Evolutionary conservation across 92 coral and sea anemone genomes (phyloP).

Genomic region (Phymanthus crucifer): DNA sequence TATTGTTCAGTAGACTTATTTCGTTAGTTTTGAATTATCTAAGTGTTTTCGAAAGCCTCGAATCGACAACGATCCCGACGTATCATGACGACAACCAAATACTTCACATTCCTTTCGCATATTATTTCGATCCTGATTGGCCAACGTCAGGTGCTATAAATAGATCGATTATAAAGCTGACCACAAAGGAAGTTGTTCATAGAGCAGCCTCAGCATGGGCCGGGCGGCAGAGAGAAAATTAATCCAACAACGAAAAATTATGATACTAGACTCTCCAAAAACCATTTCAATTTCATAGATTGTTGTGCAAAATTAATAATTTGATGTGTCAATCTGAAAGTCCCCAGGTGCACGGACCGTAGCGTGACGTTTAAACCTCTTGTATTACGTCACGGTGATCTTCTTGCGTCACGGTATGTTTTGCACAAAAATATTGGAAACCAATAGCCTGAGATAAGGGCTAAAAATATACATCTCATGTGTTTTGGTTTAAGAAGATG

Average conservation of each 20-base stretch:
- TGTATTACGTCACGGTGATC: neutral
- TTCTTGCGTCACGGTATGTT: neutral
- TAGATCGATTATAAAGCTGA: constrained; percentile 50
- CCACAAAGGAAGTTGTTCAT: constrained; percentile 29
- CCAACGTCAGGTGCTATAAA: constrained; percentile 42
- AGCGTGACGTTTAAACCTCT: neutral
- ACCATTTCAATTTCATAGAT: neutral
- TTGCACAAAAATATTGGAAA: neutral
- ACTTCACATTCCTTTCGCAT: constrained; percentile 26
- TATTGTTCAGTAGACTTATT: neutral
- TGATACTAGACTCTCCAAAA: neutral
- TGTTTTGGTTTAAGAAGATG: neutral
- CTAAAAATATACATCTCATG: neutral
- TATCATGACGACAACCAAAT: constrained; percentile 38
- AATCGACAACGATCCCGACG: constrained; percentile 10
- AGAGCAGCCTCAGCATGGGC: constrained; percentile 20
- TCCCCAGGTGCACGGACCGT: neutral
- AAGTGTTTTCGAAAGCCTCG: constrained; percentile 11
- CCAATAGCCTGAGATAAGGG: neutral
- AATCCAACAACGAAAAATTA: neutral
- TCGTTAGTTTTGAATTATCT: neutral
- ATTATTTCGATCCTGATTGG: constrained; percentile 49
- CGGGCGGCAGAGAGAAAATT: neutral
- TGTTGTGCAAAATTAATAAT: neutral
- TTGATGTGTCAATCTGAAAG: neutral